Evolutionary conservation across 1,140 invertebrate genomes (phyloP), one percentile per base, ranked within the genome.

Genomic region (Onthophagus taurus): DNA sequence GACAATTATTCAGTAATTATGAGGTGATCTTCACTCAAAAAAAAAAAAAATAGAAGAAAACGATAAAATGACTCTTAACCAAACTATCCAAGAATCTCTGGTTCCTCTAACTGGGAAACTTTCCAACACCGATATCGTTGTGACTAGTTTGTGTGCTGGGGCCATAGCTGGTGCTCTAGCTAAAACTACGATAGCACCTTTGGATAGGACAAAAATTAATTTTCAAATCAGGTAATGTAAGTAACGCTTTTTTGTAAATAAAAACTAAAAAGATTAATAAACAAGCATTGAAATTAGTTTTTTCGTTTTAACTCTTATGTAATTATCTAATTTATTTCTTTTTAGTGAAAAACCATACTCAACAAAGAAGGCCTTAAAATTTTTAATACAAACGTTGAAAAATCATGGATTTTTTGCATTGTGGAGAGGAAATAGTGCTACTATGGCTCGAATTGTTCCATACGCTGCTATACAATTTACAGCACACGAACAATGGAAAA

Each of bases 381-480:
- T 95, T 68, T 58, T 97, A n/a, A 50, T 71, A 20, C 62, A 78
- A 21, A 80, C 80, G 14, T 80, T 81, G 44, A 68, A 68, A 50
- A 74, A 72, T 13, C 85, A 93, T 58, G 88, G 96, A 2, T 63
- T 91, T 14, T 49, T 81, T 5, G 83, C 83, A 45, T 67, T 99
- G 46, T 99, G 93, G 91, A 71, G 95, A 30, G 96, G 96, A 8
- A 99, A 99, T 72, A 92, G 89, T 48, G 96, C 95, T 1, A 98
- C 94, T 0, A 93, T 99, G 90, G 88, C 87, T 0, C 72, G 95
- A 33, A 95, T 99, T 49, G 72, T 97, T 26, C 96, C 96, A 2
- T 97, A 98, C 67, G 92, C 95, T 34, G 89, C 95, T 9, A 89
- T 98, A 45, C 95, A 99, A 67, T 99, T 97, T 64, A 84, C 90